phyloP scores from a whole-genome alignment of 2,888 invertebrate species.

The Apodemia mormo region DNA sequence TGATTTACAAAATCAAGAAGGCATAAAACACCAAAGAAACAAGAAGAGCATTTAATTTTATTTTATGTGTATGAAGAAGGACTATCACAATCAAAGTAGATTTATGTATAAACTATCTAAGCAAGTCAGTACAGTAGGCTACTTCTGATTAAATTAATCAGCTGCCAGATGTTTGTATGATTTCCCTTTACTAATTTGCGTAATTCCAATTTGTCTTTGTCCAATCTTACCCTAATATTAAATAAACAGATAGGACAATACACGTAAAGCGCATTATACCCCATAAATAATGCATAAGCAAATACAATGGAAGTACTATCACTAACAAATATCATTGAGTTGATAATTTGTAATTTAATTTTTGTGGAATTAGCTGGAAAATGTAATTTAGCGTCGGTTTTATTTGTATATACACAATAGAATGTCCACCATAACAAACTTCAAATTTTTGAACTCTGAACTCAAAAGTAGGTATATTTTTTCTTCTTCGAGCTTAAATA shows the following conservation, averaged over 20 bases:
- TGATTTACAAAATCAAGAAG: no score
- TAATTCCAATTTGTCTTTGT: constrained; percentile 14
- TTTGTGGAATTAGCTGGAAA: no score
- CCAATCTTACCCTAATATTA: constrained; percentile 11
- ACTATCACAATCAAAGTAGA: no score
- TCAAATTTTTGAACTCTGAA: no score
- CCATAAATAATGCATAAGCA: constrained; percentile 42
- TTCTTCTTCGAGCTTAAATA: no score
- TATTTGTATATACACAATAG: no score
- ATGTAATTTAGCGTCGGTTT: no score
- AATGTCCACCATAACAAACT: no score
- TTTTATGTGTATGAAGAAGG: no score
- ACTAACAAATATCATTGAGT: neutral
- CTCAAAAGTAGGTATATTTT: no score
- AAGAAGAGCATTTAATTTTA: no score
- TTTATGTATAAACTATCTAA: neutral
- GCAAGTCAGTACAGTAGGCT: neutral
- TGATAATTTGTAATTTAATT: neutral
- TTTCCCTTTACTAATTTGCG: constrained; percentile 5
- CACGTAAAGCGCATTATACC: constrained; percentile 41
- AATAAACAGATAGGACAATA: constrained; percentile 26
- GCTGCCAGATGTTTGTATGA: constrained; percentile 6
- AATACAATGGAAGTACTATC: constrained; percentile 15
- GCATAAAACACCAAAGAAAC: no score
- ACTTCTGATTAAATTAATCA: constrained; percentile 5